These are phyloP conservation scores for Lucilia sericata DNA, from an alignment of 1,140 invertebrate genomes.

Conservation along the genomic window DNA sequence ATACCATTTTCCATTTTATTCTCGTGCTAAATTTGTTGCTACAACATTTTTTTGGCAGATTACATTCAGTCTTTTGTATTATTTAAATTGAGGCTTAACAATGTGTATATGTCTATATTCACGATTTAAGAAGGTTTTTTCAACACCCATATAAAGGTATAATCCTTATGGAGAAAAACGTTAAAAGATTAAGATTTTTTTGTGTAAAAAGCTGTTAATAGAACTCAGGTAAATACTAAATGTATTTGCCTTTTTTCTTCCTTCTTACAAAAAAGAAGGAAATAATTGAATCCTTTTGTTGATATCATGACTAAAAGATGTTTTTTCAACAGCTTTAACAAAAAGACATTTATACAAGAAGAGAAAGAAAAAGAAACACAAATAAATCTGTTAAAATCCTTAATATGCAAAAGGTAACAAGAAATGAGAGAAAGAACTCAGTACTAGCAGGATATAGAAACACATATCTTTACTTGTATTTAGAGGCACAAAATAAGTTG, in stretches of 20 bases:
- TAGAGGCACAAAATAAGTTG: background rate
- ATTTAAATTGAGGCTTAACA: background rate
- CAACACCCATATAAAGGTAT: background rate
- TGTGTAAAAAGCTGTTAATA: background rate
- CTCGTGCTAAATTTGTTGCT: background rate
- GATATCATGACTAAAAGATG: background rate
- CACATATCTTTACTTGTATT: no score
- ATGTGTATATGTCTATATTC: background rate
- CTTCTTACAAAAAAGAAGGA: background rate
- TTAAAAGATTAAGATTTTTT: background rate
- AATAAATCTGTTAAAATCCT: constrained; percentile 4
- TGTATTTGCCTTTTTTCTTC: constrained; percentile 3
- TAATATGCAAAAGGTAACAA: background rate
- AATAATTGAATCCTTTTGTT: constrained; percentile 27
- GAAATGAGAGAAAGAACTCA: background rate
- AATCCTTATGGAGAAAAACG: background rate
- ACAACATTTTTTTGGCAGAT: background rate
- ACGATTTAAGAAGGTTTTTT: background rate
- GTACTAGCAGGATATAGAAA: no score
- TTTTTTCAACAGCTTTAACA: constrained; percentile 14
- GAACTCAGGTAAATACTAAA: background rate
- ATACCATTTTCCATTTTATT: background rate
- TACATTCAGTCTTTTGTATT: background rate
- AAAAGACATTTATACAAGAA: constrained; percentile 4
- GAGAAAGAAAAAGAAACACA: background rate